Percentiles rank a stretch among this genome's conserved stretches.
Evolutionary conservation across 2,113 vertebrate species (phyloP).

Genomic region (Microtus richardsoni): DNA sequence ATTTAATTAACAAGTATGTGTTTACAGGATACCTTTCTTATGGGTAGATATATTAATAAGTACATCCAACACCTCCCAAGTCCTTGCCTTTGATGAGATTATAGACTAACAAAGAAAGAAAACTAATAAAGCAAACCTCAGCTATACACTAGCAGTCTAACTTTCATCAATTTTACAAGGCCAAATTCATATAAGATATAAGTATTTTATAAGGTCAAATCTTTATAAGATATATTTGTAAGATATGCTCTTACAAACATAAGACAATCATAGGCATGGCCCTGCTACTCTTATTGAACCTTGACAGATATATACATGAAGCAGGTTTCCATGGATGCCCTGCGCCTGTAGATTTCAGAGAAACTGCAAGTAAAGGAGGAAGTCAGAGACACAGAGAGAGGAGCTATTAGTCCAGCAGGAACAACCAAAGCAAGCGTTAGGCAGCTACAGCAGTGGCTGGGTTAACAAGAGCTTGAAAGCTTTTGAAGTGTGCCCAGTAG

Average conservation of each 20-base stretch:
- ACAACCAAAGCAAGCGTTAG: background rate
- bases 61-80: background rate
- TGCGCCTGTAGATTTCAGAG: background rate
- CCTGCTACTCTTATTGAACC: background rate
- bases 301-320: background rate
- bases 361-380: background rate
- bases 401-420: no score
- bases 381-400: background rate
- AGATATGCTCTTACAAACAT: background rate
- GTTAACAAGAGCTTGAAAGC: background rate
- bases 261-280: background rate
- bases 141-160: background rate
- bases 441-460: background rate
- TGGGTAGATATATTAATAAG: background rate
- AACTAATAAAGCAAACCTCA: background rate
- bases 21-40: background rate
- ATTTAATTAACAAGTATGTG: background rate
- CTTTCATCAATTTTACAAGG: background rate
- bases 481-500: background rate
- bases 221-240: background rate
- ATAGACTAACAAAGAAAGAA: background rate
- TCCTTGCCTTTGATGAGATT: background rate
- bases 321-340: background rate
- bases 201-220: background rate
- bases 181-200: background rate